These are phyloP conservation scores for Neodiprion lecontei DNA, from an alignment of 1,140 invertebrate genomes.

Conservation along the genomic window DNA sequence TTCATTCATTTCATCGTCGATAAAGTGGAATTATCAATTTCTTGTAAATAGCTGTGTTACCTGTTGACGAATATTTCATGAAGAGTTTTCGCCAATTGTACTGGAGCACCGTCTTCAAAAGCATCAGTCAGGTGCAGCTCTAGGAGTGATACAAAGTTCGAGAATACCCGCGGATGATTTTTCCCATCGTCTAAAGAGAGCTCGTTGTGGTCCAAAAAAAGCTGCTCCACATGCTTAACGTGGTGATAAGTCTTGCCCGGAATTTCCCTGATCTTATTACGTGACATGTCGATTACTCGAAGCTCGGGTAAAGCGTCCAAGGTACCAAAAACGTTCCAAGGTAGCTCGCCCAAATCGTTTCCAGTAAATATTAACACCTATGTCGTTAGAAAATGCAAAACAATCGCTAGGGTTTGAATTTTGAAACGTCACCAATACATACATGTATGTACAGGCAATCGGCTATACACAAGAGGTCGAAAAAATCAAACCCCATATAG, in stretches of 20 bases:
- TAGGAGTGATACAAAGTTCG: constrained; percentile 76
- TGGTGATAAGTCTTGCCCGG: constrained; percentile 80
- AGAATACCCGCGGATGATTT: constrained; percentile 78
- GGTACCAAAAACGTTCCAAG: constrained; percentile 77
- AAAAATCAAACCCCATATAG: constrained; percentile 1
- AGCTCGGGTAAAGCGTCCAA: constrained; percentile 67
- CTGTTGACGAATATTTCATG: constrained; percentile 77
- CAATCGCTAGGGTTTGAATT: too few relatives aligned
- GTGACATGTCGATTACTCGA: constrained; percentile 77
- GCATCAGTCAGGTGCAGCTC: constrained; percentile 80
- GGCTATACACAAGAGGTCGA: neutral
- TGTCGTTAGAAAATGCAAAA: constrained; percentile 38
- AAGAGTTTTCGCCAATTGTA: constrained; percentile 69
- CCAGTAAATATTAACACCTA: constrained; percentile 77
- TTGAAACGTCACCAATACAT: too few relatives aligned
- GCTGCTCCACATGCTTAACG: constrained; percentile 72
- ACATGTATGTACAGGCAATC: too few relatives aligned
- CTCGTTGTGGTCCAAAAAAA: constrained; percentile 80
- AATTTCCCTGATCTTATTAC: constrained; percentile 77
- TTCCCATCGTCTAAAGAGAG: constrained; percentile 66
- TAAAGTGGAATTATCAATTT: constrained; percentile 3
- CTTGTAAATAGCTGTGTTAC: constrained; percentile 32
- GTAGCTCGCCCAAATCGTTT: constrained; percentile 70
- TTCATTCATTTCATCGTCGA: too few relatives aligned
- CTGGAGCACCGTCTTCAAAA: constrained; percentile 73